phyloP scores from a whole-genome alignment of 1,140 invertebrate species.

The Bombus cullumanus region DNA sequence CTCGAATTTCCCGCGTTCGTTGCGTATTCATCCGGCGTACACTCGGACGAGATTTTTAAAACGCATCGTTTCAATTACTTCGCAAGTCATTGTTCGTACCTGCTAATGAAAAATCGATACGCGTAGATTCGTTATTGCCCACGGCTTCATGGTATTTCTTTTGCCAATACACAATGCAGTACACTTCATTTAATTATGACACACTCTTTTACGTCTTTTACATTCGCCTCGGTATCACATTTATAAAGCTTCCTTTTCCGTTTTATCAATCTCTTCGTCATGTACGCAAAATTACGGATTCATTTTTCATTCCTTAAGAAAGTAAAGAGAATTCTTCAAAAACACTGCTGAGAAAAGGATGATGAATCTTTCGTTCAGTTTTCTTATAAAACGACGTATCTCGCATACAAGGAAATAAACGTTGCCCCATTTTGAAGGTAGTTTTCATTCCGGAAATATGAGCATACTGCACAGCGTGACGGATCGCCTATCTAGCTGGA shows the following conservation, averaged over 20 bases:
- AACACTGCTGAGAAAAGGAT: not conserved
- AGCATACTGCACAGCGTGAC: not conserved
- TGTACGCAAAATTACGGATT: not conserved
- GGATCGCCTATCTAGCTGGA: not conserved
- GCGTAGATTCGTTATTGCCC: not conserved
- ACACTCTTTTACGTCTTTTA: not conserved
- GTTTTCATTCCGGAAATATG: slow-evolving; percentile 2
- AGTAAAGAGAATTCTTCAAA: not conserved
- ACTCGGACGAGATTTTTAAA: not conserved
- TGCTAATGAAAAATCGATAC: slow-evolving; percentile 7
- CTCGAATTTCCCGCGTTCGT: not conserved
- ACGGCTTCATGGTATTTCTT: not conserved
- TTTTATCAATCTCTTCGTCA: not conserved
- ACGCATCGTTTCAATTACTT: not conserved
- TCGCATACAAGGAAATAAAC: not conserved
- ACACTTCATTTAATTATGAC: not conserved
- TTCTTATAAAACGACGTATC: not conserved
- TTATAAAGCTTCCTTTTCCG: not conserved
- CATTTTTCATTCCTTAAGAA: not conserved
- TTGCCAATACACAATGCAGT: not conserved
- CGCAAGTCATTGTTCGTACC: not conserved
- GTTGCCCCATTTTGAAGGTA: not conserved
- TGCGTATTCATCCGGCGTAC: not conserved
- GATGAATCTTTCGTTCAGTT: slow-evolving; percentile 1
- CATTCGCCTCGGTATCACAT: not conserved